Evolutionary conservation across 2,888 invertebrate species (phyloP).

Genomic region (Agrypnus murinus): DNA sequence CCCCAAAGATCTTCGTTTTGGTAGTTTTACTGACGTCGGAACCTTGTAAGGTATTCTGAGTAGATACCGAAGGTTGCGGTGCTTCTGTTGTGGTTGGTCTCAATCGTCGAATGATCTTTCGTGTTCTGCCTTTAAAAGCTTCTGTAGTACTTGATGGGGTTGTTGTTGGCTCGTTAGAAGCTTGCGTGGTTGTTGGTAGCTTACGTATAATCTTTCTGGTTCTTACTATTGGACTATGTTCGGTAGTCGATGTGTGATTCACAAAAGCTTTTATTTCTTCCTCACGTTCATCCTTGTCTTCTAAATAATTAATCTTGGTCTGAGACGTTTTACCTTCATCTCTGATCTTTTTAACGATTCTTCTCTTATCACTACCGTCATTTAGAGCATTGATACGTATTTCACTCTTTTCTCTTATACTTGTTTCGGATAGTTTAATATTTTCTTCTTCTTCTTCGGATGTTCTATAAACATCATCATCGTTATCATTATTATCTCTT

Average conservation of each 20-base stretch:
- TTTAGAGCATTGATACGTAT: conserved; percentile 48
- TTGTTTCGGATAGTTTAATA: conserved; percentile 70
- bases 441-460: conserved; percentile 67
- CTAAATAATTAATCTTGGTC: conserved; percentile 17
- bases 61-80: neutral
- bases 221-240: conserved; percentile 61
- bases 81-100: conserved; percentile 69
- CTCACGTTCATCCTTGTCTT: neutral
- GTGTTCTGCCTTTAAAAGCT: conserved; percentile 55
- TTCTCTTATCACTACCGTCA: conserved; percentile 29
- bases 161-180: conserved; percentile 47
- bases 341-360: conserved; percentile 25
- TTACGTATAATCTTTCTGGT: conserved; percentile 67
- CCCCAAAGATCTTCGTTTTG: neutral
- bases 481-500: conserved; percentile 37
- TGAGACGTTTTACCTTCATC: conserved; percentile 33
- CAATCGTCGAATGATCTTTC: conserved; percentile 64
- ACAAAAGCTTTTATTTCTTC: neutral
- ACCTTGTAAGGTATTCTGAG: conserved; percentile 1
- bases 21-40: neutral
- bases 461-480: conserved; percentile 48
- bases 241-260: conserved; percentile 47
- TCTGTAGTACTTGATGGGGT: conserved; percentile 47
- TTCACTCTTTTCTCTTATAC: conserved; percentile 68
- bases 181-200: conserved; percentile 55